phyloP scores from a whole-genome alignment of 1,140 invertebrate genomes.

The Pachypeltis micranthus region DNA sequence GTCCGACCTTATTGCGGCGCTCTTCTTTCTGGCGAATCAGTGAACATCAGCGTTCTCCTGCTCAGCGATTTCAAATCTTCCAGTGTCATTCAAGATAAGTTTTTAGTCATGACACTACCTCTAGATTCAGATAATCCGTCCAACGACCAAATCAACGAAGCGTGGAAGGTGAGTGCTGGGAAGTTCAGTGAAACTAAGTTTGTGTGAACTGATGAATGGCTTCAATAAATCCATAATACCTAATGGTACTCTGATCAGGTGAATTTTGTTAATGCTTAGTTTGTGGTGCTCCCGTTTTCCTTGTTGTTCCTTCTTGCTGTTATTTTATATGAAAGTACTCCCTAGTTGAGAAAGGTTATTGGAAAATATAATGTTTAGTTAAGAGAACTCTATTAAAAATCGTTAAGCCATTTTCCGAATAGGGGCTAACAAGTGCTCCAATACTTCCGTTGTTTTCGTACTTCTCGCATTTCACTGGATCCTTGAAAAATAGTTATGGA shows the following conservation, averaged over 20 bases:
- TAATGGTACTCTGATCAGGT: too few relatives aligned
- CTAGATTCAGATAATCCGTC: constrained; percentile 36
- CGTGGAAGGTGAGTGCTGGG: constrained; percentile 46
- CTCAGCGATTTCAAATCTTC: constrained; percentile 42
- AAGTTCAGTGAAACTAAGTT: neutral
- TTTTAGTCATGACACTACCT: constrained; percentile 55
- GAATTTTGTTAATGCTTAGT: too few relatives aligned
- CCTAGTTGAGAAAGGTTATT: neutral
- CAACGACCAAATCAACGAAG: constrained; percentile 40
- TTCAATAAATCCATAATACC: neutral
- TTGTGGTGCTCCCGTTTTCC: too few relatives aligned
- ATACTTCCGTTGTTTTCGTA: too few relatives aligned
- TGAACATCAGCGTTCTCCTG: constrained; percentile 41
- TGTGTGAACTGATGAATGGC: neutral
- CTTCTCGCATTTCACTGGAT: too few relatives aligned
- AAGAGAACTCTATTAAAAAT: too few relatives aligned
- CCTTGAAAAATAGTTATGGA: too few relatives aligned
- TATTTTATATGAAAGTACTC: neutral
- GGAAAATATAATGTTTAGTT: neutral
- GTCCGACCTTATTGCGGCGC: constrained; percentile 76
- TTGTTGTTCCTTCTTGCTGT: too few relatives aligned
- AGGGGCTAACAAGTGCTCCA: too few relatives aligned
- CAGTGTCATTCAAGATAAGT: constrained; percentile 49
- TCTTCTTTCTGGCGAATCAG: constrained; percentile 44
- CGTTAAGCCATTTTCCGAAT: too few relatives aligned